Conservation (phyloP, 1,140 invertebrate genomes). For the Drosophila triauraria region DNA sequence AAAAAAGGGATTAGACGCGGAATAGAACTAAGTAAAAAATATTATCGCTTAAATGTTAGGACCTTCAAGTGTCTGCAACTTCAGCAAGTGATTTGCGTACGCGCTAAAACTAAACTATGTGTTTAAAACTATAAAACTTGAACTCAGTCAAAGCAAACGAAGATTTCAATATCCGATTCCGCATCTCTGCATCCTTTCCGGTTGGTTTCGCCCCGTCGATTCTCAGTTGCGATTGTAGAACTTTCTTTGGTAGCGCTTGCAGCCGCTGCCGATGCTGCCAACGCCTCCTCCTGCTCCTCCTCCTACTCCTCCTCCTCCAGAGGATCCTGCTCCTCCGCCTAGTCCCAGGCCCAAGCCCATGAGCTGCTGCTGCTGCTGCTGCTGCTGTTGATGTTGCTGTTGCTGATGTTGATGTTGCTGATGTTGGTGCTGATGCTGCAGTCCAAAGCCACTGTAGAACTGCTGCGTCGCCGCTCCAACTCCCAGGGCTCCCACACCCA, state of each 20-base stretch:
- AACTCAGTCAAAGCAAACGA: conserved; percentile 79
- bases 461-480: conserved; percentile 50
- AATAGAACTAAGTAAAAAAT: conserved; percentile 24
- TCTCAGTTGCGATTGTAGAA: conserved; percentile 80
- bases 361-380: conserved; percentile 63
- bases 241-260: conserved; percentile 84
- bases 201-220: not conserved
- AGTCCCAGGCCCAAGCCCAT: conserved; percentile 62
- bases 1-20: conserved; percentile 16
- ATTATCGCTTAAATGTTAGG: conserved; percentile 27
- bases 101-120: conserved; percentile 31
- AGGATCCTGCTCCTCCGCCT: conserved; percentile 39
- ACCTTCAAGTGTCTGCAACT: conserved; percentile 28
- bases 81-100: conserved; percentile 48
- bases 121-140: conserved; percentile 68
- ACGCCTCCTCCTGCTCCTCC: conserved; percentile 55
- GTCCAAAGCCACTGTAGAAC: conserved; percentile 64
- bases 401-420: conserved; percentile 55
- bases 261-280: conserved; percentile 74
- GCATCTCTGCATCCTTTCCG: conserved; percentile 5
- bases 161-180: conserved; percentile 49
- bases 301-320: conserved; percentile 21
- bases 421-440: conserved; percentile 54
- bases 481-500: conserved; percentile 11
- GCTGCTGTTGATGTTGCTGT: conserved; percentile 9